Evolutionary conservation across 1,140 invertebrate genomes (phyloP), one percentile per base, ranked within the genome.

Genomic region (Capitella teleta): DNA sequence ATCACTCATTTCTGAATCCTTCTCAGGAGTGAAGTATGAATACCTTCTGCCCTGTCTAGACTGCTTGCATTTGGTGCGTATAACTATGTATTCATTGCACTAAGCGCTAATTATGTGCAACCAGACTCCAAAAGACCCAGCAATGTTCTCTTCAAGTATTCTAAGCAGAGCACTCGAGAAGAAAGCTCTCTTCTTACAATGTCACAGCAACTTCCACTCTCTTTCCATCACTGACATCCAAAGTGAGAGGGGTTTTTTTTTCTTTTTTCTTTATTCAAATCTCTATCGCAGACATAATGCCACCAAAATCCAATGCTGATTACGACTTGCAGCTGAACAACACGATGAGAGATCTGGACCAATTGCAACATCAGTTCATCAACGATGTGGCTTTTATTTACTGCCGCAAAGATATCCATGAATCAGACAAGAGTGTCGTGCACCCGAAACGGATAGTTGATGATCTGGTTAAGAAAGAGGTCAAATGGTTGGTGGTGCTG

Each of bases 151-250:
- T 25, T 56, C 58, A 12, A 58, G 60, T 16, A 48, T 68, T 34
- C 59, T 72, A 2, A 56, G 56, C 14, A 48, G 57, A 45, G 67
- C 67, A 4, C 61, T 53, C 21, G 57, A 66, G 37, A 51, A 59
- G 14, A 62, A 62, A 38, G 64, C 66, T 6, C 62, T 63, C 1
- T 70, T 69, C 42, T 49, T 72, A 16, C 69, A 72, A 53, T 72
- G 69, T 51, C 59, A 62, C 37, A 68, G 64, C 40, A 64, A 60
- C 46, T 72, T 72, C 59, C 69, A 72, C 57, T 63, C 62, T 30
- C 54, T 68, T 6, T 66, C 67, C 3, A 64, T 72, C 57, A 52
- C 56, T 5, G 64, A 68, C 52, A 50, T 70, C 18, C 59, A 63
- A 46, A 61, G 64, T 66, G 53, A 55, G 46, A 34, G 10, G 16